Evolutionary conservation across 2,888 invertebrate genomes (phyloP).

Genomic region (Synanthedon andrenaeformis): DNA sequence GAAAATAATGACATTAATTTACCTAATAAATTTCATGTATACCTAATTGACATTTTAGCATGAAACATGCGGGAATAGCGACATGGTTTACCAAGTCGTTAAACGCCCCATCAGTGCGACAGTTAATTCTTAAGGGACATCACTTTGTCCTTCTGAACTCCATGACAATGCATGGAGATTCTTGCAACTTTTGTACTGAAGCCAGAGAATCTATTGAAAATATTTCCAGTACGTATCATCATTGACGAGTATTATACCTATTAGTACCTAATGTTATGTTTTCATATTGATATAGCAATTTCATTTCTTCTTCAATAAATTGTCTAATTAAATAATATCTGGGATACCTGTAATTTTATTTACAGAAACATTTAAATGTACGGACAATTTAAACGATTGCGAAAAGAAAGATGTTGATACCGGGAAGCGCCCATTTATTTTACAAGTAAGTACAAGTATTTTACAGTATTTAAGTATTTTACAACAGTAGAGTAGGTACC

Average conservation of each 20-base stretch:
- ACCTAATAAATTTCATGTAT: not conserved
- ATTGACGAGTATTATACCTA: not conserved
- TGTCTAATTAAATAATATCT: too few species aligned
- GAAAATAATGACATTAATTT: not conserved
- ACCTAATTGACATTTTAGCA: slow-evolving; percentile 21
- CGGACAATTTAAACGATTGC: slow-evolving; percentile 24
- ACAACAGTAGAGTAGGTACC: too few species aligned
- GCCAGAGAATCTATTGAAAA: slow-evolving; percentile 76
- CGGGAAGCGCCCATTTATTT: slow-evolving; percentile 82
- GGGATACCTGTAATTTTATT: slow-evolving; percentile 7
- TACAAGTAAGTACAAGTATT: slow-evolving; percentile 71
- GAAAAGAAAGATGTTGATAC: slow-evolving; percentile 18
- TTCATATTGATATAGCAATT: too few species aligned
- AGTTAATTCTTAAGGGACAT: slow-evolving; percentile 77
- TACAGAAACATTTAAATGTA: slow-evolving; percentile 40
- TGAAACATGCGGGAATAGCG: slow-evolving; percentile 68
- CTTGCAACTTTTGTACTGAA: slow-evolving; percentile 85
- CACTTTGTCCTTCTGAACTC: slow-evolving; percentile 94
- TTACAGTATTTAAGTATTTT: too few species aligned
- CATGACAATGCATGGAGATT: slow-evolving; percentile 96
- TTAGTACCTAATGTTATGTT: too few species aligned
- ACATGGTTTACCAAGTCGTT: slow-evolving; percentile 78
- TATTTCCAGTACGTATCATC: slow-evolving; percentile 69
- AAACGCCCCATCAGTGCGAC: slow-evolving; percentile 79
- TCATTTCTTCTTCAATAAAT: too few species aligned